Evolutionary conservation across 2,888 invertebrate species (phyloP).

Genomic region (Junonia oenone): DNA sequence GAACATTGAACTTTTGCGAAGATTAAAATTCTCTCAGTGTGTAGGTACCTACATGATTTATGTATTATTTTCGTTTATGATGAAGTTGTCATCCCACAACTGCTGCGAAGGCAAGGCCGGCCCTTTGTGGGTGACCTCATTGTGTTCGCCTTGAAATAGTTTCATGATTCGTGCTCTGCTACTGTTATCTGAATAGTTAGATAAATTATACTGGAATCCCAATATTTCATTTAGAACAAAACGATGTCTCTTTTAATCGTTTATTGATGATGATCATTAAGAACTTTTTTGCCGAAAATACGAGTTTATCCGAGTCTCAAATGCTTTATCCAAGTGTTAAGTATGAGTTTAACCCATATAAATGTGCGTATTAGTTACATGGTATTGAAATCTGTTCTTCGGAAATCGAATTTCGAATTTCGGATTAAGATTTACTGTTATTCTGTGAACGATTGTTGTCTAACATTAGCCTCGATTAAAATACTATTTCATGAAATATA

Average conservation of each 20-base stretch:
- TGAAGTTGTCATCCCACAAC: conserved; percentile 54
- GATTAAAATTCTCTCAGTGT: no score
- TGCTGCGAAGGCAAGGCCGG: conserved; percentile 64
- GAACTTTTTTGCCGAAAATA: no score
- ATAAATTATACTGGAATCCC: conserved; percentile 21
- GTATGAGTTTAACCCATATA: no score
- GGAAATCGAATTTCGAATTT: conserved; percentile 65
- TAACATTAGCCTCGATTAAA: conserved; percentile 13
- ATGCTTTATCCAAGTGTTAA: no score
- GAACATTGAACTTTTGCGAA: no score
- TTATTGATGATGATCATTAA: neutral
- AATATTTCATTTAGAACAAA: conserved; percentile 7
- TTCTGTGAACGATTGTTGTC: conserved; percentile 55
- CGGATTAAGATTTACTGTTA: conserved; percentile 62
- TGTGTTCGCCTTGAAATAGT: conserved; percentile 74
- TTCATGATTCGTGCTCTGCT: conserved; percentile 62
- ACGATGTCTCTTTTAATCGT: no score
- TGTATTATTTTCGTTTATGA: conserved; percentile 26
- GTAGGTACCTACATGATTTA: no score
- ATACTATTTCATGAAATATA: neutral
- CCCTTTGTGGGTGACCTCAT: conserved; percentile 72
- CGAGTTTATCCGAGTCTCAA: no score
- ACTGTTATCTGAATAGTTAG: conserved; percentile 59
- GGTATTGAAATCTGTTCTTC: no score
- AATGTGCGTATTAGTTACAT: no score